Evolutionary conservation across 1,140 invertebrate species (phyloP), one percentile per base, ranked within the genome.

Genomic region (Antheraea mylitta): DNA sequence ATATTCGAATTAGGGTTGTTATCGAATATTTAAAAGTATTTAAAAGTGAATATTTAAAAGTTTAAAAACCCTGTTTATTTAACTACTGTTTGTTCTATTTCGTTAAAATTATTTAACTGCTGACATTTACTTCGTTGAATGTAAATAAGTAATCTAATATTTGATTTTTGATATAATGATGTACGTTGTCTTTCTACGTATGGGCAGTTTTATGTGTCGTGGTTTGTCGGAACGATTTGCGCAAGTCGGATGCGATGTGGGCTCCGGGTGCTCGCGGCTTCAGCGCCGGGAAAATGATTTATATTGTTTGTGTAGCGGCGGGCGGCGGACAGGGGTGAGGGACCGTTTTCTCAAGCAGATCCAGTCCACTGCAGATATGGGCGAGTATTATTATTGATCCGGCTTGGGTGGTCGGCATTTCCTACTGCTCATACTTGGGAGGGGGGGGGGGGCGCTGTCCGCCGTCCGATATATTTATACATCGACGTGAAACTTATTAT

Each of bases 351-450:
- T 92, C 89, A 91, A 92, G 87, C 89, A 89, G 84, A 88, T 90
- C 86, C 86, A 85, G 87, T 90, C 87, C 89, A 90, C 87, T 89
- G 86, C 87, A 90, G 87, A 91, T 89, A 91, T 91, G 87, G 87
- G 75, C 87, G 87, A 91, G 87, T 91, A 89, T 91, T 91, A 91
- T 91, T 90, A 91, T 91, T 85, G 89, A 91, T 91, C 89, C 89
- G 78, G 80, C 81, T 81, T 74, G 81, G 85, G 86, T 80, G 82
- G 84, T 78, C 79, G 85, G 85, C 82, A 86, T 86, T 89, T 87
- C 85, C 84, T 90, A 89, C 88, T 82, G 83, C 82, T 89, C 88
- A 90, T 88, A 90, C 86, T 85, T 82, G 80, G 76, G 76, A 72
- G 80, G 81, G 75, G 81, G 80, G 80, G 81, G 75, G 81, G 80